Evolutionary conservation across 2,888 invertebrate genomes (phyloP), one percentile per base, ranked within the genome.

Genomic region (Calameuta filiformis): DNA sequence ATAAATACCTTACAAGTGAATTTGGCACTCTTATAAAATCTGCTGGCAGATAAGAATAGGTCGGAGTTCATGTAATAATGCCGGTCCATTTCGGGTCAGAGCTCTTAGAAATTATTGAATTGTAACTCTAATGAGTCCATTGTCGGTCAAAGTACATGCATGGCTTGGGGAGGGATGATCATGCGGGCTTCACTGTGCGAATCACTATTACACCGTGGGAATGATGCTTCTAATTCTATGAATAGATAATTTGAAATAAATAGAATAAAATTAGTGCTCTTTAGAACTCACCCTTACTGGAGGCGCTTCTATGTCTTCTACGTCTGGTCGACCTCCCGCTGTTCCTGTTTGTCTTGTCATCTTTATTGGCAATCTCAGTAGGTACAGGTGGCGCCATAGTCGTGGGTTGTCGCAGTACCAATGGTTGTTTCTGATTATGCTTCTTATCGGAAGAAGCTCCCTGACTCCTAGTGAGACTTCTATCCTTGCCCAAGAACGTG

Each of bases 401-500:
- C 1, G 93, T 93, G 1, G 93, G 93, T 87, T 94, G 93, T 75
- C 93, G 93, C 6, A 94, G 92, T 6, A 93, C 93, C 23, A 23
- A 56, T 23, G 56, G 23, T 23, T 56, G 56, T 3, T 56, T 56
- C 56, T 56, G 82, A 0, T 93, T 92, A 6, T 77, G 82, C 83
- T 83, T 78, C 80, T 83, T 35, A 76, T 33, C 1, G 68, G 75
- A 12, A 31, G 71, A 31, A 34, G 34, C 15, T 31, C 71, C 71
- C 23, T 56, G 56, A 56, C 56, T 23, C 56, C 56, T 23, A 4
- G 71, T 33, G 37, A 34, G 80, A 34, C 76, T 79, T 76, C 79
- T 79, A 87, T 93, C 93, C 3, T 93, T 93, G 2, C 93, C 91
- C 75, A 94, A 89, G 86, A 95, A 95, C 0, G 95, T 94, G 11